Evolutionary conservation across 2,113 vertebrate species (phyloP).

Genomic region (Chaetura pelagica): DNA sequence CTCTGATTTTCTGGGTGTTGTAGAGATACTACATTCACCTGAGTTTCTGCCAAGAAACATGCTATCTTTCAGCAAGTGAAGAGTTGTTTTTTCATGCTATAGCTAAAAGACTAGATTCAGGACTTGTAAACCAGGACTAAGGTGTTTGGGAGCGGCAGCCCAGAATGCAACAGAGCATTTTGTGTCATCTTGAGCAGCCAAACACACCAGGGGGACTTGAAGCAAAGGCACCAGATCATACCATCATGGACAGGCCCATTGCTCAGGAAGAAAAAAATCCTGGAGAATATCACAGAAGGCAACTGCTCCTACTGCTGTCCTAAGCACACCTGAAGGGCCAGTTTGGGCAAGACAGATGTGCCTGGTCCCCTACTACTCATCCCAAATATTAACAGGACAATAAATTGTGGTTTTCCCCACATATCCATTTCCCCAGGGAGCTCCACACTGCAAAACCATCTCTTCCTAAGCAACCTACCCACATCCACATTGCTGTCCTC

Average conservation of each 20-base stretch:
- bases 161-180: neutral
- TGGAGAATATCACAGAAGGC: neutral
- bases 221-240: neutral
- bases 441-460: neutral
- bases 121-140: neutral
- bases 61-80: neutral
- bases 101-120: neutral
- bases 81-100: neutral
- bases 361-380: neutral
- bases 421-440: neutral
- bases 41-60: neutral
- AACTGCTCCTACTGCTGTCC: neutral
- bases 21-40: neutral
- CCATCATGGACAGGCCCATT: neutral
- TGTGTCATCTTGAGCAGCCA: neutral
- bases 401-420: neutral
- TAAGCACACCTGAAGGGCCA: neutral
- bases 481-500: neutral
- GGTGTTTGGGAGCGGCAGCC: neutral
- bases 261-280: neutral
- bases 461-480: neutral
- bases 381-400: neutral
- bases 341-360: neutral
- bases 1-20: slow-evolving; percentile 16
- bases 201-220: neutral